These are phyloP conservation scores for Corapipo altera DNA, from an alignment of 2,113 vertebrate species.

Conservation along the genomic window DNA sequence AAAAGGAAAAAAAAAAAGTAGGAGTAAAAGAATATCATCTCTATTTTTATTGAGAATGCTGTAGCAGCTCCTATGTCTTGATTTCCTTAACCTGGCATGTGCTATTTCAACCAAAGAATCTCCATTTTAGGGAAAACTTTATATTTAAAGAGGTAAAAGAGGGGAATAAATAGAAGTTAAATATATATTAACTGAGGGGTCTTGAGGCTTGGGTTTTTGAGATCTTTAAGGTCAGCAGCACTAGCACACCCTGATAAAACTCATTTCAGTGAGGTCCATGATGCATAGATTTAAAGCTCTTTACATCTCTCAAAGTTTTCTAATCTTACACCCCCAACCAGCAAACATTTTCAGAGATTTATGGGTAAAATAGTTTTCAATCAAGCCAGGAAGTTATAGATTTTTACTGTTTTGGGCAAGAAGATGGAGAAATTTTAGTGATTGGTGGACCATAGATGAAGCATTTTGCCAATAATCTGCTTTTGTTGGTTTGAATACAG, in stretches of 20 bases:
- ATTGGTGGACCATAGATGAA: background rate
- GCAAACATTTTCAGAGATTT: background rate
- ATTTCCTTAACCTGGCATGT: background rate
- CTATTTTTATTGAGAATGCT: background rate
- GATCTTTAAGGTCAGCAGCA: background rate
- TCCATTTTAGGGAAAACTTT: background rate
- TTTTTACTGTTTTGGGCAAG: background rate
- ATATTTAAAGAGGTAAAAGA: background rate
- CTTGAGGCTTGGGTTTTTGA: background rate
- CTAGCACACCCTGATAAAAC: background rate
- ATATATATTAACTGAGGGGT: background rate
- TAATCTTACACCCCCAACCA: background rate
- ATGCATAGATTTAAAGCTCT: background rate
- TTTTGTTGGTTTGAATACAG: background rate
- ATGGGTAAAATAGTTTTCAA: background rate
- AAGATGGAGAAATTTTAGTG: background rate
- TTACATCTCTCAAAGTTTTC: background rate
- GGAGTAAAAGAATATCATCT: background rate
- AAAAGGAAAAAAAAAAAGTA: background rate
- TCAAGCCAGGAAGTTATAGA: background rate
- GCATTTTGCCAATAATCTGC: background rate
- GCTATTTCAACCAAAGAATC: background rate
- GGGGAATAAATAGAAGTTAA: background rate
- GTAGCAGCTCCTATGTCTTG: background rate
- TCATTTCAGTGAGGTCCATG: background rate